These are phyloP conservation scores for Sula dactylatra DNA, from an alignment of 2,113 vertebrate species.

Conservation along the genomic window DNA sequence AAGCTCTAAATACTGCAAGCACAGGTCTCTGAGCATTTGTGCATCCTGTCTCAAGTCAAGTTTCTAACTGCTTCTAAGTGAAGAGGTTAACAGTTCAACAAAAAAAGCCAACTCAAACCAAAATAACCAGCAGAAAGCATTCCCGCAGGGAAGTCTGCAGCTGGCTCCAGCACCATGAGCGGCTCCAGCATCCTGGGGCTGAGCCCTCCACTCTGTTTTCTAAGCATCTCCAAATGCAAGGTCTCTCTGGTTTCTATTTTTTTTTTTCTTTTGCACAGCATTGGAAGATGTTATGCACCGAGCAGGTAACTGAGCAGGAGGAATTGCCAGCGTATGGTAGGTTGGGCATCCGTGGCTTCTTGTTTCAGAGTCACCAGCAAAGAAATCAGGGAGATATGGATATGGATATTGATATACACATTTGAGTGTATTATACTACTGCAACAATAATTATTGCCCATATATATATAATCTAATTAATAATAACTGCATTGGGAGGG, in stretches of 20 bases:
- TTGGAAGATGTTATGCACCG: fast-evolving
- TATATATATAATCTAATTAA: not conserved
- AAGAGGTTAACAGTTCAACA: not conserved
- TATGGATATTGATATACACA: too few species aligned
- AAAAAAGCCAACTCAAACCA: not conserved
- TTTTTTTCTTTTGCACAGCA: not conserved
- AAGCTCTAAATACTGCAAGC: not conserved
- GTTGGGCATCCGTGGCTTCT: not conserved
- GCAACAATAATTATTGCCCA: not conserved
- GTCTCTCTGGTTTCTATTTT: not conserved
- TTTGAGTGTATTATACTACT: not conserved
- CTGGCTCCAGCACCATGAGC: not conserved
- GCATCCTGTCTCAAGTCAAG: not conserved
- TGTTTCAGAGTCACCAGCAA: not conserved
- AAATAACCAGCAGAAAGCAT: not conserved
- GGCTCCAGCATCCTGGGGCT: not conserved
- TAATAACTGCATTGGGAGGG: not conserved
- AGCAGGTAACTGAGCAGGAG: not conserved
- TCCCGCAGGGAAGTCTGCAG: not conserved
- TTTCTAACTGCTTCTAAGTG: not conserved
- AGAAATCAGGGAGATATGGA: not conserved
- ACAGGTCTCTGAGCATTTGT: not conserved
- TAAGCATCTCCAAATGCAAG: not conserved
- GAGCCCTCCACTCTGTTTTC: not conserved
- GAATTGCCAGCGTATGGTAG: not conserved